Percentiles rank a stretch among this genome's conserved stretches.
phyloP scores from a whole-genome alignment of 2,888 invertebrate genomes.

The Eumacrocentrus americanus region DNA sequence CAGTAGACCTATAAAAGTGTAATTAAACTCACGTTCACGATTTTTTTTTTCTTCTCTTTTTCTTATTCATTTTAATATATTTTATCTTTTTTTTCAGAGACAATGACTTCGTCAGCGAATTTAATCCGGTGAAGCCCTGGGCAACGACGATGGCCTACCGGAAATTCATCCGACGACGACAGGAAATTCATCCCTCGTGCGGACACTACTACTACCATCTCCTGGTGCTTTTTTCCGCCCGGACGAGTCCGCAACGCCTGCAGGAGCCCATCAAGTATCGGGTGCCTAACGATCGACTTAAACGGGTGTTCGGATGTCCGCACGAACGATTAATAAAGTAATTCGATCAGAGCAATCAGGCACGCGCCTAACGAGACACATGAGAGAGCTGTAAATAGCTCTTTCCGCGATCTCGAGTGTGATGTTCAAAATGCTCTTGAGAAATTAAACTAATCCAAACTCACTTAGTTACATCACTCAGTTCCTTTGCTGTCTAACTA shows the following conservation, averaged over 20 bases:
- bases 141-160: constrained; percentile 11
- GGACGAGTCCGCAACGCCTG: too few species aligned
- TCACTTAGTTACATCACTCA: too few species aligned
- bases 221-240: constrained; percentile 22
- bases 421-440: too few species aligned
- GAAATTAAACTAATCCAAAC: too few species aligned
- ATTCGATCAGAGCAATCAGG: constrained; percentile 46
- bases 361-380: constrained; percentile 40
- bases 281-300: constrained; percentile 41
- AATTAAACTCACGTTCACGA: neutral
- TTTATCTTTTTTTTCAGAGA: too few species aligned
- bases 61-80: neutral
- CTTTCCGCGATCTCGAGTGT: too few species aligned
- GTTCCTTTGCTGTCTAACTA: too few species aligned
- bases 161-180: constrained; percentile 26
- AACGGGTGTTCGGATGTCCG: constrained; percentile 43
- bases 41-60: neutral
- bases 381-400: too few species aligned
- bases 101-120: too few species aligned
- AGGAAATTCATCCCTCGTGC: constrained; percentile 22
- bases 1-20: neutral
- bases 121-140: neutral
- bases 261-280: constrained; percentile 35
- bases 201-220: constrained; percentile 18
- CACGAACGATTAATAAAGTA: constrained; percentile 46